Percentiles rank a stretch among this genome's conserved stretches.
Evolutionary conservation across 1,140 invertebrate species (phyloP).

Genomic region (Goniozus legneri): DNA sequence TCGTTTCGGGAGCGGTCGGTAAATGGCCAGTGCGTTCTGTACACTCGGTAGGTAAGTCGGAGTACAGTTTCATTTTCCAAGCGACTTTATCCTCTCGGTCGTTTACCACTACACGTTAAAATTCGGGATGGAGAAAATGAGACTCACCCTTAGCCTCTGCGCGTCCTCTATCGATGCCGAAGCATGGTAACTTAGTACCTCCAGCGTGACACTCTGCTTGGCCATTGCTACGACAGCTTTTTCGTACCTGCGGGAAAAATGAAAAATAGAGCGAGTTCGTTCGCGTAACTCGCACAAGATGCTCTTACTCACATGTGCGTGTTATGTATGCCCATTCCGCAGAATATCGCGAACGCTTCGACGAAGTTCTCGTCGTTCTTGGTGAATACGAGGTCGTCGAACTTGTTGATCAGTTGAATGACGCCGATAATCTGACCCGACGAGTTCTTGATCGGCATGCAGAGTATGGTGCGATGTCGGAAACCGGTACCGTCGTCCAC

Average conservation of each 20-base stretch:
- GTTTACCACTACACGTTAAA: too few species aligned
- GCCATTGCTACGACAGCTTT: conserved; percentile 89
- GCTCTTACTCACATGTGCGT: conserved; percentile 74
- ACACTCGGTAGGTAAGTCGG: too few species aligned
- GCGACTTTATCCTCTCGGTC: too few species aligned
- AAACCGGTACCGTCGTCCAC: conserved; percentile 78
- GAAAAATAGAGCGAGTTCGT: background rate
- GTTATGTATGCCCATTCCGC: conserved; percentile 96
- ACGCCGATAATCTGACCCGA: conserved; percentile 87
- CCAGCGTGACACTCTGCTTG: conserved; percentile 91
- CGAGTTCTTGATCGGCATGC: conserved; percentile 91
- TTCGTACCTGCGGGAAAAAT: conserved; percentile 67
- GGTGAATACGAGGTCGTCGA: conserved; percentile 82
- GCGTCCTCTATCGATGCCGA: conserved; percentile 88
- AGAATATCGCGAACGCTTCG: conserved; percentile 96
- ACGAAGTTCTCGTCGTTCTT: conserved; percentile 93
- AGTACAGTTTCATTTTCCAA: too few species aligned
- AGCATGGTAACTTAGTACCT: conserved; percentile 94
- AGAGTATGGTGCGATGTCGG: conserved; percentile 80
- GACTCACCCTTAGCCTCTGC: conserved; percentile 72
- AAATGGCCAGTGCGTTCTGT: too few species aligned
- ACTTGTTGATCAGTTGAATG: conserved; percentile 90
- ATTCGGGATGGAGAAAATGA: too few species aligned
- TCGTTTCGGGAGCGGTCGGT: too few species aligned
- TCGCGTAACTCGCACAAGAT: conserved; percentile 3